phyloP scores from a whole-genome alignment of 2,797 vertebrate species.

The Antennarius maculatus region DNA sequence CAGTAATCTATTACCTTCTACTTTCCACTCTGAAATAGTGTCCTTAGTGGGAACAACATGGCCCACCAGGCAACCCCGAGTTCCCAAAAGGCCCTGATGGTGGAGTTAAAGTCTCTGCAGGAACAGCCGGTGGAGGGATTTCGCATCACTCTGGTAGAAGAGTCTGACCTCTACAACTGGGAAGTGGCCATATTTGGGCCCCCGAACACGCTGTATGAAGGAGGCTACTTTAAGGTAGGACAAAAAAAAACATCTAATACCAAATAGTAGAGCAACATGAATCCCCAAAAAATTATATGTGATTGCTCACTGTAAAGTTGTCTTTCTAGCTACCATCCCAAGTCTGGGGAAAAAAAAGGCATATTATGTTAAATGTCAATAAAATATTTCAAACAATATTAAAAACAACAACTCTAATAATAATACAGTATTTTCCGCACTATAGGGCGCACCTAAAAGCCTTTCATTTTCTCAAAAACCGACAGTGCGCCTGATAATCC shows the following conservation, averaged over 20 bases:
- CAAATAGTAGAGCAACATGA: background rate
- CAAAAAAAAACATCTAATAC: background rate
- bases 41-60: conserved; percentile 80
- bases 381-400: no score
- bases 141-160: conserved; percentile 93
- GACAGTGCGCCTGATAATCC: no score
- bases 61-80: conserved; percentile 96
- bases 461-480: no score
- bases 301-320: background rate
- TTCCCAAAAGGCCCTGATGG: conserved; percentile 96
- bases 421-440: no score
- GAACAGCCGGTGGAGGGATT: conserved; percentile 97
- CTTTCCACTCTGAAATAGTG: conserved; percentile 25
- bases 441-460: no score
- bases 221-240: conserved; percentile 95
- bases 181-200: conserved; percentile 96
- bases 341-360: no score
- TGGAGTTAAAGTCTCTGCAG: conserved; percentile 95
- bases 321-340: background rate
- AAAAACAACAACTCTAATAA: no score
- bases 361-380: no score
- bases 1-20: background rate
- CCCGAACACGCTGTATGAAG: conserved; percentile 94
- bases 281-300: background rate
- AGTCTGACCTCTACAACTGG: conserved; percentile 97